Conservation (phyloP, 2,797 vertebrate species). For the Philypnodon macrostomus region DNA sequence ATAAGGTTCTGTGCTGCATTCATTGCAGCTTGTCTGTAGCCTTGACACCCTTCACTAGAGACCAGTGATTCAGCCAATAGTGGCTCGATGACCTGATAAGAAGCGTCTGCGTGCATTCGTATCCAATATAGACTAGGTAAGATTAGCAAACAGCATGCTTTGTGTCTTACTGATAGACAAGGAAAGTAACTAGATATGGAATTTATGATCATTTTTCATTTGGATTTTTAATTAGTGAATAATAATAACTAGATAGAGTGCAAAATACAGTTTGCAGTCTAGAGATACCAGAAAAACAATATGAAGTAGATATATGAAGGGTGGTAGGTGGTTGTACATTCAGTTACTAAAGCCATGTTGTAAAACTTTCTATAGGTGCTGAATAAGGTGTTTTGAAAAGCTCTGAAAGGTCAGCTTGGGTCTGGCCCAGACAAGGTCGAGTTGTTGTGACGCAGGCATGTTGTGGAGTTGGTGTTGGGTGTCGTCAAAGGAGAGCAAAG, state of each 20-base stretch:
- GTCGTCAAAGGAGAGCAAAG: slow-evolving; percentile 49
- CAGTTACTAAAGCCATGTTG: not conserved
- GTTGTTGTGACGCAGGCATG: slow-evolving; percentile 45
- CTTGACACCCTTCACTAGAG: slow-evolving; percentile 27
- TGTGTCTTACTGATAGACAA: not conserved
- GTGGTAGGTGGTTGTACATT: slow-evolving; percentile 9
- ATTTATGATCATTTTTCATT: too few species aligned
- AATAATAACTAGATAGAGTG: too few species aligned
- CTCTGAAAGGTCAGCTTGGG: not conserved
- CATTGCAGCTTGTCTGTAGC: slow-evolving; percentile 31
- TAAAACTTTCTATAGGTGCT: slow-evolving; percentile 6
- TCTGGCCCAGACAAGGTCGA: slow-evolving; percentile 43
- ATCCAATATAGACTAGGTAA: slow-evolving; percentile 29
- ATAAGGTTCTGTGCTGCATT: slow-evolving; percentile 29
- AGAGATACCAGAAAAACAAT: too few species aligned
- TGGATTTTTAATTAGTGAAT: too few species aligned
- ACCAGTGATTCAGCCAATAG: slow-evolving; percentile 36
- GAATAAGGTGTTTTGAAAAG: not conserved
- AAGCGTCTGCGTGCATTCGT: slow-evolving; percentile 28
- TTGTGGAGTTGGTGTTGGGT: slow-evolving; percentile 48
- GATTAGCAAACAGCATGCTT: slow-evolving; percentile 13
- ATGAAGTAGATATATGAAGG: too few species aligned
- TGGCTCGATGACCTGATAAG: slow-evolving; percentile 42
- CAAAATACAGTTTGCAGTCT: too few species aligned
- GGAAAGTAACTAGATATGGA: too few species aligned